Evolutionary conservation across 2,888 invertebrate genomes (phyloP), one percentile per base, ranked within the genome.

Genomic region (Andrena marginata): DNA sequence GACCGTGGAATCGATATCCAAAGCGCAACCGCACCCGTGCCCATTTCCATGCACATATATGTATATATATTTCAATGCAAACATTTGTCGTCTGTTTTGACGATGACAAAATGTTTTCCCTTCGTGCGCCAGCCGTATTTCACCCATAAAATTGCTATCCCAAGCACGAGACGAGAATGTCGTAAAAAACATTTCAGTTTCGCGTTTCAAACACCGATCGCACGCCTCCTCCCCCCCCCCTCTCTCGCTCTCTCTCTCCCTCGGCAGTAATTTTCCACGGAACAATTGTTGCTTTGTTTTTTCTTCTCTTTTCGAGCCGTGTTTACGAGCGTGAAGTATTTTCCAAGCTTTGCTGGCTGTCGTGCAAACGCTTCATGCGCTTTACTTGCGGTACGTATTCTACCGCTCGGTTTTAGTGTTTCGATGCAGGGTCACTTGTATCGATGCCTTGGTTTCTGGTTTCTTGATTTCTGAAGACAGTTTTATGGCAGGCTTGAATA

Each of bases 21-120:
- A 73, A 72, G 67, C 76, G 59, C 64, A 67, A 71, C 71, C 42
- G 59, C 71, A 75, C 62, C 70, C 73, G 56, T 74, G 48, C 26
- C 42, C 54, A 62, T 67, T 78, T 69, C 67, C 67, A 64, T 42
- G 68, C 42, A 42, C 42, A 13, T 42, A 16, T 42, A 42, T 42
- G 13, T 5, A 13, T 42, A 42, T 68, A 54, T 33, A 48, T 68
- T 68, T 49, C 69, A 73, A 26, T 51, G 71, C 72, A 73, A 82
- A 82, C 72, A 73, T 82, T 77, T 82, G 82, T 62, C 81, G 76
- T 71, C 63, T 71, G 75, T 72, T 82, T 64, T 59, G 70, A 70
- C 74, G 75, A 82, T 35, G 82, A 56, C 70, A 68, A 82, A 81
- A 75, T 75, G 75, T 82, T 70, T 81, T 63, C 64, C 48, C 60